Conservation (phyloP, 2,113 vertebrate genomes). For the Dinomys branickii region DNA sequence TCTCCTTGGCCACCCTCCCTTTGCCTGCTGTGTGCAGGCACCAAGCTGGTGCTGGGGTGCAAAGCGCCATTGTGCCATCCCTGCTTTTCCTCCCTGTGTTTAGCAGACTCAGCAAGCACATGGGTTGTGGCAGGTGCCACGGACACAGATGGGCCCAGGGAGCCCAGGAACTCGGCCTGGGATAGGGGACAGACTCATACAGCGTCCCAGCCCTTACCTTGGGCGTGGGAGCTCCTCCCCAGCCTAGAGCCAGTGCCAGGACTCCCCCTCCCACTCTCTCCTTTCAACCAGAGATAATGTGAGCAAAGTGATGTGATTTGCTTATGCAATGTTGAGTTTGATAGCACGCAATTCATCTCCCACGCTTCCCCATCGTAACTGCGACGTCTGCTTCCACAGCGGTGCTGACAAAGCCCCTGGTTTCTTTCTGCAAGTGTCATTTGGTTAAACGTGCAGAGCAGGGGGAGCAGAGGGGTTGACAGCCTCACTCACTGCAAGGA, state of each 20-base stretch:
- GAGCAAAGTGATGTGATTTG: not conserved
- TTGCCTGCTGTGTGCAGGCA: not conserved
- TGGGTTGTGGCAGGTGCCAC: not conserved
- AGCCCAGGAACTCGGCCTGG: rapidly evolving
- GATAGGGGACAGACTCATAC: too few relatives aligned
- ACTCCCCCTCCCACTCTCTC: not conserved
- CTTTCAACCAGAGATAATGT: not conserved
- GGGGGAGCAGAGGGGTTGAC: not conserved
- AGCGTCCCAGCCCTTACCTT: not conserved
- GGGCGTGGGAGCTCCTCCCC: not conserved
- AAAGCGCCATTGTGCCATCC: rapidly evolving
- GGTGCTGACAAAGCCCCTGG: not conserved
- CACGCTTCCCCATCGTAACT: not conserved
- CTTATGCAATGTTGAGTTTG: not conserved
- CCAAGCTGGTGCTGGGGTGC: rapidly evolving
- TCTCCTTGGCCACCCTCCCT: rapidly evolving
- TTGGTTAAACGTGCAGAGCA: not conserved
- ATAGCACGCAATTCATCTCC: too few relatives aligned
- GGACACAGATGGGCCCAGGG: not conserved
- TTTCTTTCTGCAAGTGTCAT: not conserved
- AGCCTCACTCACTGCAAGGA: not conserved
- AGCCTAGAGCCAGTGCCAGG: not conserved
- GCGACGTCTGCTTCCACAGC: not conserved
- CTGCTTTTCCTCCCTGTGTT: not conserved
- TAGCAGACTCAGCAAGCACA: not conserved